Conservation (phyloP, 2,888 invertebrate genomes). For the Incurvaria masculella region DNA sequence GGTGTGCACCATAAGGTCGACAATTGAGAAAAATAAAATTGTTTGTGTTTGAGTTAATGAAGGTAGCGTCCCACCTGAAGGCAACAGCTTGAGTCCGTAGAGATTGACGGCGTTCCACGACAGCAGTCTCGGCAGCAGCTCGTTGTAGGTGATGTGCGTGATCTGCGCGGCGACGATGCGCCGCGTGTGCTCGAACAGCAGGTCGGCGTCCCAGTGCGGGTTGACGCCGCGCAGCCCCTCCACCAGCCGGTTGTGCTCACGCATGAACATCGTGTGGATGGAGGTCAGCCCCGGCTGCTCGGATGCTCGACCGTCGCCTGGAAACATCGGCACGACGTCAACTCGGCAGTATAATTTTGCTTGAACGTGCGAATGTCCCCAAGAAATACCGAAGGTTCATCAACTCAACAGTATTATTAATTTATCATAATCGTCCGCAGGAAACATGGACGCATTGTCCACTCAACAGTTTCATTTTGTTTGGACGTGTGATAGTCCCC, state of each 20-base stretch:
- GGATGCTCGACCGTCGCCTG: slow-evolving; percentile 84
- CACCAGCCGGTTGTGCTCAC: slow-evolving; percentile 87
- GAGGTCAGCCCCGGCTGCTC: slow-evolving; percentile 89
- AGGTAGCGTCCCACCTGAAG: slow-evolving; percentile 56
- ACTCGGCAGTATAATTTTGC: too few relatives aligned
- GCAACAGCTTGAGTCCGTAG: slow-evolving; percentile 79
- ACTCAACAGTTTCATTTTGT: too few relatives aligned
- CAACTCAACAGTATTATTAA: too few relatives aligned
- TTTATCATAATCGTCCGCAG: too few relatives aligned
- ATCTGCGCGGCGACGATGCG: slow-evolving; percentile 74
- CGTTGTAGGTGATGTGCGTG: slow-evolving; percentile 83
- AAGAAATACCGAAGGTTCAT: too few relatives aligned
- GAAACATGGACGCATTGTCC: too few relatives aligned
- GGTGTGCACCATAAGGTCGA: too few relatives aligned
- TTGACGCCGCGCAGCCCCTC: slow-evolving; percentile 76
- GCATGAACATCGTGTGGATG: slow-evolving; percentile 83
- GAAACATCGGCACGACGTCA: too few relatives aligned
- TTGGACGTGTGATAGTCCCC: too few relatives aligned
- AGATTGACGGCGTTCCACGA: slow-evolving; percentile 87
- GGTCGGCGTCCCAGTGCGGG: slow-evolving; percentile 87
- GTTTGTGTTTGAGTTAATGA: too few relatives aligned
- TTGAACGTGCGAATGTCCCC: too few relatives aligned
- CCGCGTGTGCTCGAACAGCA: slow-evolving; percentile 77
- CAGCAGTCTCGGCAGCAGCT: slow-evolving; percentile 85
- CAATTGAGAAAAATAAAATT: too few relatives aligned